Evolutionary conservation across 30 jellyfish, hydroid and myxozoan genomes (phyloP), one percentile per base, ranked within the genome.

Genomic region (Rhopilema esculentum): DNA sequence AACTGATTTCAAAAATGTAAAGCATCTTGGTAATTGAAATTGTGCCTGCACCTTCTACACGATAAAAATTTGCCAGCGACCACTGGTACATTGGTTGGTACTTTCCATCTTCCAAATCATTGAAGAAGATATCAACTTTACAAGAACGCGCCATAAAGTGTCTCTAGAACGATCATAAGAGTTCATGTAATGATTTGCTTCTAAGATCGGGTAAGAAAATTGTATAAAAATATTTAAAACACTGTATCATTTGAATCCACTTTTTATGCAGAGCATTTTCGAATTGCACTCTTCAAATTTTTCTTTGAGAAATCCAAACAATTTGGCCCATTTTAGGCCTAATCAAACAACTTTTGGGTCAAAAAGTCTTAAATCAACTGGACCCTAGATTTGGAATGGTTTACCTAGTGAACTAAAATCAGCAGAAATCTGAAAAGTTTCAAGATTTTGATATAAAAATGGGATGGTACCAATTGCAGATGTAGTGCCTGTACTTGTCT

Each of bases 221-320:
- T 33, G 29, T 23, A 33, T 23, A 29, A 23, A 67, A 67, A 33
- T 22, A 33, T 33, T 67, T 33, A 67, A 67, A 23, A 23, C 40
- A 26, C 32, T 72, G 27, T 23, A 72, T 7, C 27, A 6, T 17
- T 72, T 72, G 48, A 72, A 72, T 52, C 24, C 83, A 72, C n/a
- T n/a, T n/a, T n/a, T 72, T 19, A 72, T 8, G 83, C 67, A 72
- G 83, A 72, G 48, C 67, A 72, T 72, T 72, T 72, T 72, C 25
- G 23, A 72, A 72, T 72, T 72, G 28, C 26, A 66, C 63, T 24
- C 67, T 17, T 72, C 83, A 67, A 12, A 33, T 23, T 67, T 2
- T 63, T 63, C 73, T 7, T 63, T 63, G 29, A n/a, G 29, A 63
- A 63, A 22, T 28, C 20, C 27, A 28, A n/a, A 17, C 33, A n/a